Percentiles rank a stretch among this genome's conserved stretches.
phyloP scores from a whole-genome alignment of 2,797 vertebrate genomes.

The Clangula hyemalis region DNA sequence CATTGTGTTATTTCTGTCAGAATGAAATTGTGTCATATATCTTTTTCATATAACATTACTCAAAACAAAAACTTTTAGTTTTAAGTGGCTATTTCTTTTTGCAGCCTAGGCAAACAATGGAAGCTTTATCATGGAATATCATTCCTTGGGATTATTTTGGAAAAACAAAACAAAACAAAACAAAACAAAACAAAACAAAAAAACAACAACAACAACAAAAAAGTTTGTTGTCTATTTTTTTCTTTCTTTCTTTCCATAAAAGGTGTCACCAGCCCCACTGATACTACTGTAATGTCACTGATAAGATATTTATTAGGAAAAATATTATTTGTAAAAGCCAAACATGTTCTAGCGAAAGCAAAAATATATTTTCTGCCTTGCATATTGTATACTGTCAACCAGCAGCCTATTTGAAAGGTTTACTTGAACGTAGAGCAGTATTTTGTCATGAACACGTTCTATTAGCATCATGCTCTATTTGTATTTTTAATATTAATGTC shows the following conservation, averaged over 20 bases:
- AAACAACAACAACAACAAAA: neutral
- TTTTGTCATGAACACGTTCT: neutral
- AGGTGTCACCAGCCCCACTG: neutral
- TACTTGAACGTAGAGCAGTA: neutral
- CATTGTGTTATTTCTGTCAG: neutral
- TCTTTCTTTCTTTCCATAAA: neutral
- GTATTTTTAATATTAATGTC: neutral
- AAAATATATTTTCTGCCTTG: neutral
- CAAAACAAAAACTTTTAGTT: neutral
- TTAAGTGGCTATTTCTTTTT: neutral
- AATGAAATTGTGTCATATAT: neutral
- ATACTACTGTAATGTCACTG: neutral
- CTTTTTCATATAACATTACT: conserved; percentile 18
- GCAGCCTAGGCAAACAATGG: neutral
- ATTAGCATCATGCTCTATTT: neutral
- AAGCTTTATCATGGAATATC: neutral
- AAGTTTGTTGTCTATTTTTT: neutral
- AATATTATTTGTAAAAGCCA: neutral
- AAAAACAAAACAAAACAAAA: neutral
- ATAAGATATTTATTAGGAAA: neutral
- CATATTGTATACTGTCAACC: neutral
- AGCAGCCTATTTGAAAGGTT: neutral
- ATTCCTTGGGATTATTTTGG: neutral
- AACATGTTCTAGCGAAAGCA: neutral
- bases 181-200: too few species aligned